A percentile compares a stretch with the other conserved stretches of the same genome.
These are phyloP conservation scores for Coregonus suidteri DNA, from an alignment of 2,797 vertebrate species.

Conservation along the genomic window DNA sequence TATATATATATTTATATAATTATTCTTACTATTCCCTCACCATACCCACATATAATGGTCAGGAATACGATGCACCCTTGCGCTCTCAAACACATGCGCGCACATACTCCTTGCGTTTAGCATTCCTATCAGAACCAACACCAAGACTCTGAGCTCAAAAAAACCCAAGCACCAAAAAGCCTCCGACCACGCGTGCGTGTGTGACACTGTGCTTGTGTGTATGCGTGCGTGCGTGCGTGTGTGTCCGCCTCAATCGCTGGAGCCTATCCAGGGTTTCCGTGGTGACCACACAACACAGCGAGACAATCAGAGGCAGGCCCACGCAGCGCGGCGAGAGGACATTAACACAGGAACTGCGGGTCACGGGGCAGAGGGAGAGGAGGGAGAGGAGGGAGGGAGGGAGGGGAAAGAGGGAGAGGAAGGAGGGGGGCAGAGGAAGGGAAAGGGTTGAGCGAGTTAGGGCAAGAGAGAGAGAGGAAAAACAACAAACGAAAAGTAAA, in stretches of 20 bases:
- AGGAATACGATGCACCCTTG: slow-evolving; percentile 10
- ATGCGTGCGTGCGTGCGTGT: slow-evolving; percentile 55
- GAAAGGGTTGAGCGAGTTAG: slow-evolving; percentile 22
- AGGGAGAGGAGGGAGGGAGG: slow-evolving; percentile 26
- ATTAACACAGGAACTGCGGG: slow-evolving; percentile 79
- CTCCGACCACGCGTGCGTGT: slow-evolving; percentile 33
- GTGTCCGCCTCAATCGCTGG: slow-evolving; percentile 81
- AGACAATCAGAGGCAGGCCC: slow-evolving; percentile 85
- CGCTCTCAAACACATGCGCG: slow-evolving; percentile 33
- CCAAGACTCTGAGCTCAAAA: slow-evolving; percentile 63
- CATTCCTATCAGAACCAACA: slow-evolving; percentile 72
- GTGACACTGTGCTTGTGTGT: slow-evolving; percentile 25
- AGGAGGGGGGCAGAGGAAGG: slow-evolving; percentile 52
- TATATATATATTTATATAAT: neutral
- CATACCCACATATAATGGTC: neutral
- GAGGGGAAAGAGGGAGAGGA: slow-evolving; percentile 21
- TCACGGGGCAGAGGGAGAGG: slow-evolving; percentile 73
- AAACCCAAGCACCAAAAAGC: slow-evolving; percentile 58
- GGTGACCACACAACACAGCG: slow-evolving; percentile 85
- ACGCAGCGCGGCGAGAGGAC: slow-evolving; percentile 82
- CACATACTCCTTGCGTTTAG: slow-evolving; percentile 68
- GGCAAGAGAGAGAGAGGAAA: slow-evolving; percentile 29
- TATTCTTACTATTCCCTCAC: neutral
- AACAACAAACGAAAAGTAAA: slow-evolving; percentile 64
- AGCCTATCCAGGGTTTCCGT: slow-evolving; percentile 86